phyloP scores from a whole-genome alignment of 2,113 vertebrate genomes.

The Chloropsis cyanopogon region DNA sequence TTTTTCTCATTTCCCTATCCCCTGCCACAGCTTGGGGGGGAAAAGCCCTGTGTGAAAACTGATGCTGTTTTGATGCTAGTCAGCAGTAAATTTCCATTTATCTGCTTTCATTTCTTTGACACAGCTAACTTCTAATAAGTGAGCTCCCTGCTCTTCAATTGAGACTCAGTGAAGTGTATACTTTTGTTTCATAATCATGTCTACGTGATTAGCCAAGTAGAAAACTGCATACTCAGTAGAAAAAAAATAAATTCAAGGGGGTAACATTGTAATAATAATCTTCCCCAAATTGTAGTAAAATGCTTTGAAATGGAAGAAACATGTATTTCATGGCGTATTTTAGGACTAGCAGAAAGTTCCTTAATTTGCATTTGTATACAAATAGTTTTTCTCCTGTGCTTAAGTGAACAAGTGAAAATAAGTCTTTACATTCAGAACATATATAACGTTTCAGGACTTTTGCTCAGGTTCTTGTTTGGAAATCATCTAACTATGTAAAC shows the following conservation, averaged over 20 bases:
- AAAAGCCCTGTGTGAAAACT: neutral
- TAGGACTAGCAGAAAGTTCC: neutral
- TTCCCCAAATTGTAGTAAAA: neutral
- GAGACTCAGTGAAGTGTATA: neutral
- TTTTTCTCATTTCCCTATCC: neutral
- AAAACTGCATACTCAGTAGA: slow-evolving; percentile 7
- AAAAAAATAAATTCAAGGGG: neutral
- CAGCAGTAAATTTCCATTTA: neutral
- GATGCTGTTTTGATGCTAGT: neutral
- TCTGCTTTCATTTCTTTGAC: neutral
- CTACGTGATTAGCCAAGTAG: slow-evolving; percentile 13
- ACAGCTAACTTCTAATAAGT: neutral
- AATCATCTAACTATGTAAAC: neutral
- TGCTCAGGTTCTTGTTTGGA: neutral
- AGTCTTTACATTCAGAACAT: neutral
- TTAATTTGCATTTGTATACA: neutral
- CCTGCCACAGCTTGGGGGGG: neutral
- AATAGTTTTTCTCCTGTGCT: neutral
- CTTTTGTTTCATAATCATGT: neutral
- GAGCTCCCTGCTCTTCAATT: neutral
- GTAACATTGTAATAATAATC: neutral
- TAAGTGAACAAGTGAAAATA: neutral
- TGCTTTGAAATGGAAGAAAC: neutral
- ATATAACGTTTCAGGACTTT: neutral
- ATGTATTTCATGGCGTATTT: neutral